Evolutionary conservation across 1,140 invertebrate genomes (phyloP), one percentile per base, ranked within the genome.

Genomic region (Brachionus calyciflorus): DNA sequence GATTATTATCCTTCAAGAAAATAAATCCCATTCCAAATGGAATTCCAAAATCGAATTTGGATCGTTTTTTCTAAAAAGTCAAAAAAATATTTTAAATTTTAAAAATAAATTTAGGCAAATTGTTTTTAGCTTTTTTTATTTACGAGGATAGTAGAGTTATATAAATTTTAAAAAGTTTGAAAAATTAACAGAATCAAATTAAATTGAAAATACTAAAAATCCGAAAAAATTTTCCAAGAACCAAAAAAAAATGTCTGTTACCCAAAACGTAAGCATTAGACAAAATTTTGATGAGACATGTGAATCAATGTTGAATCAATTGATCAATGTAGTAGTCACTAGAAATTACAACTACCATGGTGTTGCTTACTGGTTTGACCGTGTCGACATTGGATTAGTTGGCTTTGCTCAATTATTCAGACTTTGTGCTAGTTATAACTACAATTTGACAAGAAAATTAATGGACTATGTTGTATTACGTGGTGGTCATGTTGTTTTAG

Each of bases 301-400:
- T 12, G 60, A 65, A 41, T 41, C 33, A 0, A 65, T 65, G 60
- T 44, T 65, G 12, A 65, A 65, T 17, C 33, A 65, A 37, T 26
- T 65, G 37, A 44, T 65, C 28, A 65, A 65, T 65, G 33, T 65
- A 21, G 40, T 65, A 9, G 26, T 37, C 40, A 65, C 33, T 24
- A 44, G 60, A 44, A 65, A 65, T 41, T 65, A 65, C 40, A 65
- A 7, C 10, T 65, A 44, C n/a, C 60, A 65, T 37, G 37, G 40
- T 21, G 44, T 65, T 90, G 88, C 89, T 2, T 90, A 87, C 80
- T 87, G 91, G 81, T 91, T 91, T 80, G 87, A 91, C 80, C 87
- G 90, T 44, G 88, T 89, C 78, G 90, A 92, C 81, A 87, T 92
- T 4, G 90, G 90, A 19, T 81, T 91, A 1, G 84, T 85, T n/a